Evolutionary conservation across 2,113 vertebrate genomes (phyloP).

Genomic region (Chaetops frenatus): DNA sequence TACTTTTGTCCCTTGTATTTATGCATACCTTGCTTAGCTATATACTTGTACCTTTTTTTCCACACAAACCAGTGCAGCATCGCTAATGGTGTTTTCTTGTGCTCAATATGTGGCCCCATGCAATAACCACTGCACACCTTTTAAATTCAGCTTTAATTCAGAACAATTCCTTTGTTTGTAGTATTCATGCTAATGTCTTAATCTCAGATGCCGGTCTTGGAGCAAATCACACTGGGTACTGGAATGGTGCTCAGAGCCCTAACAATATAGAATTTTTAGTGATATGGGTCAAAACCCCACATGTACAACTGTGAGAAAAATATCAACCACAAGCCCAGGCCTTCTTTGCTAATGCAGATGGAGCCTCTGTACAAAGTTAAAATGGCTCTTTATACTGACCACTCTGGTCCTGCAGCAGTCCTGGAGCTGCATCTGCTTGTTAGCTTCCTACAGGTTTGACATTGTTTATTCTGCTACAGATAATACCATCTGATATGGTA

Average conservation of each 20-base stretch:
- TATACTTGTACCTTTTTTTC: not conserved
- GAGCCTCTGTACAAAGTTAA: not conserved
- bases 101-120: not conserved
- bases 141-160: not conserved
- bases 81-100: not conserved
- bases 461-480: not conserved
- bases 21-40: not conserved
- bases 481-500: not conserved
- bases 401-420: not conserved
- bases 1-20: not conserved
- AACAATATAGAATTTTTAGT: not conserved
- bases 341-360: not conserved
- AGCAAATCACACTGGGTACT: not conserved
- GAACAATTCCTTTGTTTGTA: not conserved
- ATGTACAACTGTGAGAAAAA: not conserved
- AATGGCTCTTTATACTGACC: not conserved
- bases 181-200: not conserved
- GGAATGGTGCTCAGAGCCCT: not conserved
- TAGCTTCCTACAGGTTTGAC: not conserved
- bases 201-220: not conserved
- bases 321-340: accelerated
- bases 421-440: not conserved
- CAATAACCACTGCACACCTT: not conserved
- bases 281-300: not conserved
- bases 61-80: not conserved